phyloP scores from a whole-genome alignment of 2,888 invertebrate species.

The Eristalis tenax region DNA sequence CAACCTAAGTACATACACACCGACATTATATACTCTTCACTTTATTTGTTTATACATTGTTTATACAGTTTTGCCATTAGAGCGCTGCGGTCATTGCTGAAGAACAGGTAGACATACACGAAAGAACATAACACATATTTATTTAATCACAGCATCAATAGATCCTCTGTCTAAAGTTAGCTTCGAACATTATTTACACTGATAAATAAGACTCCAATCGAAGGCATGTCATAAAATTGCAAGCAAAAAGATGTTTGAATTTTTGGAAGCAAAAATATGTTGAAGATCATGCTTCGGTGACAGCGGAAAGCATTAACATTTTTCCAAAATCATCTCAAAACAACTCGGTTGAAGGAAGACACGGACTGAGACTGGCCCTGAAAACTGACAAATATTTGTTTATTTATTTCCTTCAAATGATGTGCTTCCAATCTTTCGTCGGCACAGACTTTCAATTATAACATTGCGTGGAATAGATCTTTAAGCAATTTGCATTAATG shows the following conservation, averaged over 20 bases:
- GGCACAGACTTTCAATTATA: background rate
- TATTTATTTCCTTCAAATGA: background rate
- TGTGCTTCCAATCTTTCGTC: background rate
- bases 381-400: background rate
- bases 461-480: background rate
- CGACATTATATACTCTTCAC: background rate
- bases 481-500: background rate
- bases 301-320: background rate
- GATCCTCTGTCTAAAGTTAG: background rate
- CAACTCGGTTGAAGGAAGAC: background rate
- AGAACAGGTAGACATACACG: background rate
- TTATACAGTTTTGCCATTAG: background rate
- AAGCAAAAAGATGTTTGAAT: background rate
- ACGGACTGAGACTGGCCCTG: background rate
- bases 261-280: background rate
- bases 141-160: background rate
- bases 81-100: background rate
- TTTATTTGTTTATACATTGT: background rate
- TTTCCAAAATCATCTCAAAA: background rate
- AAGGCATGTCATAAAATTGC: background rate
- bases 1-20: constrained; percentile 11
- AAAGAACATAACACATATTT: background rate
- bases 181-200: background rate
- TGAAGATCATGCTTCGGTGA: too few species aligned
- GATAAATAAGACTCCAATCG: background rate